phyloP scores from a whole-genome alignment of 2,797 vertebrate genomes.

The Argya squamiceps region DNA sequence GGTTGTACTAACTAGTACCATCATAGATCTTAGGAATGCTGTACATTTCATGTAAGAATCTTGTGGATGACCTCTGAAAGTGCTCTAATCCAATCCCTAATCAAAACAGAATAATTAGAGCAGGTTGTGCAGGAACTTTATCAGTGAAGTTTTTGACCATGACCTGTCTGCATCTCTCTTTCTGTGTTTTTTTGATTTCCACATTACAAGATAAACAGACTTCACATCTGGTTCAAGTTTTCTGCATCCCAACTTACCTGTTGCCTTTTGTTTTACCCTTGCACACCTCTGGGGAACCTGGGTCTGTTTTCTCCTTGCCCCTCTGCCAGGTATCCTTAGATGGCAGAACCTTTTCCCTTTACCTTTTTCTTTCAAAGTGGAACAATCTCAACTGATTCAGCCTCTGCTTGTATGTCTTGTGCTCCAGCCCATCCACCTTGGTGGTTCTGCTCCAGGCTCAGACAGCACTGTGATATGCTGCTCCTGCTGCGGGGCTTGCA shows the following conservation, averaged over 20 bases:
- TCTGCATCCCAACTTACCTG: not conserved
- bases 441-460: not conserved
- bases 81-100: not conserved
- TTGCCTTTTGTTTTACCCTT: not conserved
- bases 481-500: fast-evolving
- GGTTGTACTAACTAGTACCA: not conserved
- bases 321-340: not conserved
- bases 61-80: not conserved
- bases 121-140: not conserved
- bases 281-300: not conserved
- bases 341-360: not conserved
- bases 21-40: not conserved
- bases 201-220: not conserved
- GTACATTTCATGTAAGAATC: not conserved
- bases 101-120: not conserved
- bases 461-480: not conserved
- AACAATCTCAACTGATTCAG: not conserved
- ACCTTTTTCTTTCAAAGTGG: not conserved
- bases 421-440: not conserved
- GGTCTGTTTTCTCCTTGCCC: not conserved
- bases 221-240: not conserved
- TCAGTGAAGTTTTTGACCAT: not conserved
- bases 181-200: not conserved
- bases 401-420: not conserved
- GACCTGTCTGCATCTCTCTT: not conserved